Evolutionary conservation across 2,888 invertebrate species (phyloP).

Genomic region (Rhaphigaster nebulosa): DNA sequence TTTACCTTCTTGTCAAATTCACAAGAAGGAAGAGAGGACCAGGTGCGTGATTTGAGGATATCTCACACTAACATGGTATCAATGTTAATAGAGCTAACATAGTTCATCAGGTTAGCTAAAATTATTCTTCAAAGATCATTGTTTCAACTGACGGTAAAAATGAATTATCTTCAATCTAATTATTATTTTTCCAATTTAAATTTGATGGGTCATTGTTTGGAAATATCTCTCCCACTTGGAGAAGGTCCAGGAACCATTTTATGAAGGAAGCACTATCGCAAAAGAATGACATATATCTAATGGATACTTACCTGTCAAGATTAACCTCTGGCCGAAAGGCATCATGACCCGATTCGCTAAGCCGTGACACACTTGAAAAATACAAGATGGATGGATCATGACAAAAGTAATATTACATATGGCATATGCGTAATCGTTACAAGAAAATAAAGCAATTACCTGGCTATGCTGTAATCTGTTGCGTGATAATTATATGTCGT

Average conservation of each 20-base stretch:
- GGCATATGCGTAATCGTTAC: neutral
- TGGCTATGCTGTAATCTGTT: neutral
- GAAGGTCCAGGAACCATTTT: neutral
- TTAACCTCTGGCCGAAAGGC: neutral
- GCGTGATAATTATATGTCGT: neutral
- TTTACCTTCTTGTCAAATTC: too few species aligned
- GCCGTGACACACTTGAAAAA: neutral
- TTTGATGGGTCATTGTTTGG: too few species aligned
- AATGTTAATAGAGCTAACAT: too few species aligned
- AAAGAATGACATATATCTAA: neutral
- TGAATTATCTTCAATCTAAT: too few species aligned
- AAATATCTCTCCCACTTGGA: neutral
- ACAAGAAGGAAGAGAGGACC: too few species aligned
- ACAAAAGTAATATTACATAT: neutral
- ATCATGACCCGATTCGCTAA: neutral
- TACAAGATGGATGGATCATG: neutral
- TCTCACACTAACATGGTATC: too few species aligned
- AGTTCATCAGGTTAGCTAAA: too few species aligned
- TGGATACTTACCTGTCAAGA: neutral
- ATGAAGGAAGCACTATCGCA: neutral
- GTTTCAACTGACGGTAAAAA: too few species aligned
- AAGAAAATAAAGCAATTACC: neutral
- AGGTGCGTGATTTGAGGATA: too few species aligned
- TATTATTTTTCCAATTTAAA: too few species aligned
- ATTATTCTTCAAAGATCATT: too few species aligned